Percentiles rank a stretch among this genome's conserved stretches.
These are phyloP conservation scores for Caloenas nicobarica DNA, from an alignment of 2,113 vertebrate species.

Conservation along the genomic window DNA sequence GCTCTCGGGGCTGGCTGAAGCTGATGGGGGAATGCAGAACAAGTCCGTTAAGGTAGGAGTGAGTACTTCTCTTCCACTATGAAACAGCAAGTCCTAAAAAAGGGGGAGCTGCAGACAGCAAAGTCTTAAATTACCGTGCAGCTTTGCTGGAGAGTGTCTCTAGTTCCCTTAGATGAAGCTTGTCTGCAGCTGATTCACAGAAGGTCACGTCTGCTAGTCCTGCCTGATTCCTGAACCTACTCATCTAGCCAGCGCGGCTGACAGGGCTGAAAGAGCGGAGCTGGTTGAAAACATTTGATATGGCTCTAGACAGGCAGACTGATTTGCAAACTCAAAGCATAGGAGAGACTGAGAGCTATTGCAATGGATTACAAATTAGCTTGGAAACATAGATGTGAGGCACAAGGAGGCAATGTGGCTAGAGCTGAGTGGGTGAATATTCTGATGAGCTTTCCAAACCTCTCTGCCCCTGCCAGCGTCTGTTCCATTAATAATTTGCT, in stretches of 20 bases:
- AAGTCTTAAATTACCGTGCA: background rate
- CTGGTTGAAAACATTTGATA: background rate
- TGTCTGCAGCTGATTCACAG: background rate
- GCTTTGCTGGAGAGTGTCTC: background rate
- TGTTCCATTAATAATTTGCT: constrained; percentile 35
- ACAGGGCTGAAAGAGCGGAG: background rate
- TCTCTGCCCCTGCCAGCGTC: background rate
- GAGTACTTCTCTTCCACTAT: background rate
- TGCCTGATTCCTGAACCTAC: background rate
- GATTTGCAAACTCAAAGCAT: constrained; percentile 12
- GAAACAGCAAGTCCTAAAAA: background rate
- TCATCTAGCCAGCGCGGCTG: background rate
- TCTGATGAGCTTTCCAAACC: background rate
- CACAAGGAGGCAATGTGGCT: background rate
- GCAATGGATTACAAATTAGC: constrained; percentile 25
- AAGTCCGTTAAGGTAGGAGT: background rate
- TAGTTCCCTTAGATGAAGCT: background rate
- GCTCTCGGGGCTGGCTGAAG: background rate
- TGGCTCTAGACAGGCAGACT: constrained; percentile 19
- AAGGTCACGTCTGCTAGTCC: background rate
- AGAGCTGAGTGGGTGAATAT: background rate
- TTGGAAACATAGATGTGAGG: background rate
- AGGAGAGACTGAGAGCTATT: background rate
- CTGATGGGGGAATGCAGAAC: background rate
- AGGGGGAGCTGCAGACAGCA: background rate